These are phyloP conservation scores for Eulithis testata DNA, from an alignment of 2,888 invertebrate genomes.

Conservation along the genomic window DNA sequence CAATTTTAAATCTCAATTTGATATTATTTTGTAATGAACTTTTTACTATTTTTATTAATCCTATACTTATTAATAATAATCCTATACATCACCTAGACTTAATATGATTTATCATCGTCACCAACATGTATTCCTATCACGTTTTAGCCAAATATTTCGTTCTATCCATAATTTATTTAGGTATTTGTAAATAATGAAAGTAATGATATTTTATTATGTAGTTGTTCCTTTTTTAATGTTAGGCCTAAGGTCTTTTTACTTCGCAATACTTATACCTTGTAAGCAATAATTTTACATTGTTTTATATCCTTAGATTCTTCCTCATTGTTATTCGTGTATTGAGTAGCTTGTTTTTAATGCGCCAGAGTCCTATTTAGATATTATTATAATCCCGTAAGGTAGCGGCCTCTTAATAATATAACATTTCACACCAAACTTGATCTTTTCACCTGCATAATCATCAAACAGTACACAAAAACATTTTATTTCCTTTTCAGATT, in stretches of 20 bases:
- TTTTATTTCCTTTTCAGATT: no score
- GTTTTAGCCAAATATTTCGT: conserved; percentile 83
- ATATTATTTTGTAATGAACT: conserved; percentile 55
- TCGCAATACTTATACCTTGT: conserved; percentile 78
- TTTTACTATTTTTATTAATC: conserved; percentile 40
- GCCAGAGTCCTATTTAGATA: conserved; percentile 36
- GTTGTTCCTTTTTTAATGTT: conserved; percentile 74
- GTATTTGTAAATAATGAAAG: conserved; percentile 76
- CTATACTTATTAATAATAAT: conserved; percentile 49
- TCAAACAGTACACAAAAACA: not conserved
- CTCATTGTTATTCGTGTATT: conserved; percentile 36
- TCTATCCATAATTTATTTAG: conserved; percentile 72
- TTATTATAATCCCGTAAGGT: conserved; percentile 43
- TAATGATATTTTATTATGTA: conserved; percentile 73
- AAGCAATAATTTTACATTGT: conserved; percentile 80
- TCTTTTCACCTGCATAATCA: not conserved
- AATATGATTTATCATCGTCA: conserved; percentile 59
- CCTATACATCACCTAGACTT: conserved; percentile 60
- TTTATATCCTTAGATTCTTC: conserved; percentile 49
- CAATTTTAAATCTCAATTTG: conserved; percentile 64
- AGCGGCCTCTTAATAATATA: conserved; percentile 45
- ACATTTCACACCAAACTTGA: conserved; percentile 17
- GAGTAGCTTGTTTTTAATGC: conserved; percentile 33
- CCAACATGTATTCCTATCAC: conserved; percentile 74
- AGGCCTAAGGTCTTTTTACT: conserved; percentile 79